Evolutionary conservation across 1,140 invertebrate species (phyloP).

Genomic region (Orchesella cincta): DNA sequence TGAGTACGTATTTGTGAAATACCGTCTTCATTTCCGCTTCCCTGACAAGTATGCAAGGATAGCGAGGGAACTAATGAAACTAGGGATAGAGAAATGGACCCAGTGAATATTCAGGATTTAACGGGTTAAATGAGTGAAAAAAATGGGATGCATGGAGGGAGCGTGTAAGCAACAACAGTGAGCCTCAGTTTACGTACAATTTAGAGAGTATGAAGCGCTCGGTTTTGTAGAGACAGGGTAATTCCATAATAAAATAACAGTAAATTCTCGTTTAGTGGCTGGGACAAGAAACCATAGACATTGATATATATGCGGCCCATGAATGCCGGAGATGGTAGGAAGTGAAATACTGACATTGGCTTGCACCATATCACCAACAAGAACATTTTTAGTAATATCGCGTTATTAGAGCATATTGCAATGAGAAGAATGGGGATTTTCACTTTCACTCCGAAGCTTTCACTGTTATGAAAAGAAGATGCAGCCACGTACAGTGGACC

Average conservation of each 20-base stretch:
- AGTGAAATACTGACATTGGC: slow-evolving; percentile 18
- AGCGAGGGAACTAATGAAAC: slow-evolving; percentile 6
- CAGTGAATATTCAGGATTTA: slow-evolving; percentile 19
- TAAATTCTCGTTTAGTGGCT: slow-evolving; percentile 27
- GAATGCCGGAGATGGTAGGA: slow-evolving; percentile 24
- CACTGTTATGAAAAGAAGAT: too few relatives aligned
- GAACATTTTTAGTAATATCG: background rate
- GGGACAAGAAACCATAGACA: slow-evolving; percentile 25
- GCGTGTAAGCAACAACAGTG: too few relatives aligned
- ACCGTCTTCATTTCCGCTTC: slow-evolving; percentile 4
- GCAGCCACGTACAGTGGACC: too few relatives aligned
- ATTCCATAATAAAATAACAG: slow-evolving; percentile 28
- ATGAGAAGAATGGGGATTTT: background rate
- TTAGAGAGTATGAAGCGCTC: background rate
- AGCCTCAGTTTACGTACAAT: background rate
- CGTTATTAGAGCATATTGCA: background rate
- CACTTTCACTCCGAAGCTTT: background rate
- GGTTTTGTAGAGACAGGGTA: slow-evolving; percentile 17
- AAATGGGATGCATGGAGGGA: too few relatives aligned
- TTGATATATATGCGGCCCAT: slow-evolving; percentile 20
- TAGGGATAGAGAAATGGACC: slow-evolving; percentile 1
- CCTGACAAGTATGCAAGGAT: slow-evolving; percentile 2
- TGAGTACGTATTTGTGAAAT: background rate
- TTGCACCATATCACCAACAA: background rate
- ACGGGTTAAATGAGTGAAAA: slow-evolving; percentile 11